Evolutionary conservation across 2,113 vertebrate genomes (phyloP), one percentile per base, ranked within the genome.

Genomic region (Hipposideros armiger): DNA sequence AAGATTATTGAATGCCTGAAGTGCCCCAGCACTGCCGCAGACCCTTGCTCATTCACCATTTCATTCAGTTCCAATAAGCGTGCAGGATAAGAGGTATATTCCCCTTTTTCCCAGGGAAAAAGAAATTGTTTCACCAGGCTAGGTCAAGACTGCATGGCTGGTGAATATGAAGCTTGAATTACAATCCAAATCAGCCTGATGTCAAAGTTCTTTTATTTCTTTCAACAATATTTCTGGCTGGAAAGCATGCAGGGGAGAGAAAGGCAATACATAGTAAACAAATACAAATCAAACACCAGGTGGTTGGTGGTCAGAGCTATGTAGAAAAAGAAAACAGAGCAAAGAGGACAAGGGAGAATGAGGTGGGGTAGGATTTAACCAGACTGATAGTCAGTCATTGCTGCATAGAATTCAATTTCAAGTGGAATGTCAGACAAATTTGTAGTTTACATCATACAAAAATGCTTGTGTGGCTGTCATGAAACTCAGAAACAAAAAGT

Each of bases 341-440:
- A n/a, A 73, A 28, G n/a, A 3, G 32, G 30, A 24, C 32, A 32
- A 72, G 36, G 28, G 56, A 36, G 56, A 4, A 4, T 1, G 1
- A 66, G 26, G 40, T 1, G 22, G 30, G 69, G 9, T 1, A 20
- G 52, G 28, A 45, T 58, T 78, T 73, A 28, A 28, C 22, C 11
- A 87, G 50, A 58, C 40, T 13, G 40, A 52, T 4, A 16, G 30
- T 1, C 22, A 50, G 30, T 1, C 22, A 50, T 5, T 1, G 20
- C 19, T 64, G 64, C 36, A 32, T 11, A 36, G 32, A 69, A 45
- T 66, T 45, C 19, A 64, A 42, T 56, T 50, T 50, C 11, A 62
- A 28, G 30, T 99, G 98, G 98, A 98, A 98, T 97, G 97, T 97
- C 95, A 98, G 97, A 95, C 98, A 98, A 98, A 98, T 98, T 96